Base-by-base conservation (phyloP, 2,888 invertebrate genomes). In the Apamea epomidion region DNA sequence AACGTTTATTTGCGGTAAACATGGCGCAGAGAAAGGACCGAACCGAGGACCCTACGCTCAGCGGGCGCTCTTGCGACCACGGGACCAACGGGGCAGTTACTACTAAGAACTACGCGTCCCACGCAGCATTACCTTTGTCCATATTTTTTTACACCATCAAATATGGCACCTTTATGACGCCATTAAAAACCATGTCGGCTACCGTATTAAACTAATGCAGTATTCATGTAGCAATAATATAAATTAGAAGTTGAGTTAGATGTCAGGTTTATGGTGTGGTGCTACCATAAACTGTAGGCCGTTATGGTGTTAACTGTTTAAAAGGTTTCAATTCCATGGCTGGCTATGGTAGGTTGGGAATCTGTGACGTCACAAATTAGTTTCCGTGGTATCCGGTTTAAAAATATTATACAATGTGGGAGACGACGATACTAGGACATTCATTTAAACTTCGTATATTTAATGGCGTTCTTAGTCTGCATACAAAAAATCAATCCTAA, bases 151-250 rank as follows among this genome's bases (percentile, higher is more conserved):
- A 71, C n/a, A 60, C 48, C 62, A 73, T 32, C 29, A 65, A 51
- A 70, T 65, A 83, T 48, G 48, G 12, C 32, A 18, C 5, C 12
- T 75, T 74, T 51, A 83, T 6, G 0, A 16, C 25, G 48, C 54
- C 68, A 84, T 81, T 74, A 81, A n/a, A 68, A 67, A 48, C n/a
- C 78, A 74, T 64, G 62, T 70, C 81, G 45, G 82, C 82, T 78
- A 45, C 83, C 37, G 68, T 80, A 86, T 72, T 70, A 67, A 78
- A 68, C 82, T 89, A 90, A 90, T 90, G 90, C 85, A 83, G 68
- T 87, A 86, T 85, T 64, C 90, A 84, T 90, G 88, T 80, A 81
- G 74, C 21, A 72, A 80, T 74, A 68, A 82, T 68, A 87, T 79
- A 82, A 86, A 84, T 88, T 80, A 81, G 54, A 65, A 75, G 74